A percentile compares a stretch with the other conserved stretches of the same genome.
These are phyloP conservation scores for Aleadryas rufinucha DNA, from an alignment of 2,113 vertebrate genomes.

Conservation along the genomic window DNA sequence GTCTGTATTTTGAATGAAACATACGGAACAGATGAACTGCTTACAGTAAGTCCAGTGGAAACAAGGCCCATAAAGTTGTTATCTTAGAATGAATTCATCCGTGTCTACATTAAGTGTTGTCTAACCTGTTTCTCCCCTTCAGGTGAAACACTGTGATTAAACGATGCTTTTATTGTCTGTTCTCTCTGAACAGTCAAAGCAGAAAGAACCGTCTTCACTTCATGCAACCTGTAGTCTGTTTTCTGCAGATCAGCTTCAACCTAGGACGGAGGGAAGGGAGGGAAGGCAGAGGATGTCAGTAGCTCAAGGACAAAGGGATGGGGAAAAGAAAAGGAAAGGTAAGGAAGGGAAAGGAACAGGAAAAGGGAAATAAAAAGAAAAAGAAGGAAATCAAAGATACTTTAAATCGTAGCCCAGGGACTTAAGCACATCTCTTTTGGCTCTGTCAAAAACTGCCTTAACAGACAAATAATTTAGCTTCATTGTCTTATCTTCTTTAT, in stretches of 20 bases:
- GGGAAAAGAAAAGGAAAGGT: background rate
- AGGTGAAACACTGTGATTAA: background rate
- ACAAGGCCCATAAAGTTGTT: background rate
- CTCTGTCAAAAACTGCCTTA: background rate
- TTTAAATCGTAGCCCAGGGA: background rate
- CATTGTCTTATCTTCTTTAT: background rate
- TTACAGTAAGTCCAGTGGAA: background rate
- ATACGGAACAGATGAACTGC: background rate
- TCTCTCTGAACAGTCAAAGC: conserved; percentile 70
- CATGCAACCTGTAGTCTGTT: conserved; percentile 64
- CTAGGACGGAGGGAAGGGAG: background rate
- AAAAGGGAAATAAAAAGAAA: background rate
- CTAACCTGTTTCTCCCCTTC: conserved; percentile 43
- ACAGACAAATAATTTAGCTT: background rate
- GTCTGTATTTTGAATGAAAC: background rate
- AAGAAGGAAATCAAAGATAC: background rate
- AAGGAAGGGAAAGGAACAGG: background rate
- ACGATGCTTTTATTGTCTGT: conserved; percentile 8
- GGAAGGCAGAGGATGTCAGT: background rate
- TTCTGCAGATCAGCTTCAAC: conserved; percentile 69
- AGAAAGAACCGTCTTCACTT: conserved; percentile 52
- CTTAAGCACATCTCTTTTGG: background rate
- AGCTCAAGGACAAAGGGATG: background rate
- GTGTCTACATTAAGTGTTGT: background rate
- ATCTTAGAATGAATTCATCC: background rate